A percentile compares a stretch with the other conserved stretches of the same genome.
phyloP scores from a whole-genome alignment of 2,113 vertebrate genomes.

The Psettodes erumei region DNA sequence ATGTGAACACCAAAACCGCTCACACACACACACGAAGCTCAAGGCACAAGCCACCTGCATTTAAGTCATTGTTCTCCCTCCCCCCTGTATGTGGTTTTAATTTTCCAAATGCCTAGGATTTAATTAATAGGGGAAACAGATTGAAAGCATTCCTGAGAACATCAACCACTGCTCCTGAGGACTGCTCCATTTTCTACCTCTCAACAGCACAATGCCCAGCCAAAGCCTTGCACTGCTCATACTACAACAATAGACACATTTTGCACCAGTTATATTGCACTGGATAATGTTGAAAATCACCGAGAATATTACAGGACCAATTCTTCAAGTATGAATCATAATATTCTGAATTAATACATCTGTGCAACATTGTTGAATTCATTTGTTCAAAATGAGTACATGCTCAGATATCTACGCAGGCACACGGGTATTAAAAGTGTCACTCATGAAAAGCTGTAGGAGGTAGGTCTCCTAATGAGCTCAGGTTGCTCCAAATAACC shows the following conservation, averaged over 20 bases:
- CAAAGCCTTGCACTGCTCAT: background rate
- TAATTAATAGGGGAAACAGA: slow-evolving; percentile 70
- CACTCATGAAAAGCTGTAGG: background rate
- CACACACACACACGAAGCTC: slow-evolving; percentile 31
- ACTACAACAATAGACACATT: background rate
- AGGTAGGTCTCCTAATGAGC: background rate
- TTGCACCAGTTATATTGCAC: background rate
- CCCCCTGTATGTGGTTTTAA: slow-evolving; percentile 45
- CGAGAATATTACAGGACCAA: background rate
- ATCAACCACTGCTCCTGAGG: slow-evolving; percentile 47
- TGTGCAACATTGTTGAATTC: background rate
- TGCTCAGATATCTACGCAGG: background rate
- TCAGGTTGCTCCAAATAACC: slow-evolving; percentile 2
- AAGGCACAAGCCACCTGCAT: slow-evolving; percentile 54
- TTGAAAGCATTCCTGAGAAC: slow-evolving; percentile 68
- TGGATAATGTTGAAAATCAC: background rate
- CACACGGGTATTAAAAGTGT: slow-evolving; percentile 8
- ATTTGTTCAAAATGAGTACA: background rate
- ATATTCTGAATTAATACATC: background rate
- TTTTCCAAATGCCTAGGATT: slow-evolving; percentile 65
- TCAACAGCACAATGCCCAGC: slow-evolving; percentile 6
- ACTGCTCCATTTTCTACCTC: slow-evolving; percentile 50
- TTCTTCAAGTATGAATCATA: background rate
- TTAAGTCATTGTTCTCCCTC: slow-evolving; percentile 49
- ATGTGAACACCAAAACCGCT: slow-evolving; percentile 22